These are phyloP conservation scores for Alethe castanea DNA, from an alignment of 2,113 vertebrate species.

Conservation along the genomic window DNA sequence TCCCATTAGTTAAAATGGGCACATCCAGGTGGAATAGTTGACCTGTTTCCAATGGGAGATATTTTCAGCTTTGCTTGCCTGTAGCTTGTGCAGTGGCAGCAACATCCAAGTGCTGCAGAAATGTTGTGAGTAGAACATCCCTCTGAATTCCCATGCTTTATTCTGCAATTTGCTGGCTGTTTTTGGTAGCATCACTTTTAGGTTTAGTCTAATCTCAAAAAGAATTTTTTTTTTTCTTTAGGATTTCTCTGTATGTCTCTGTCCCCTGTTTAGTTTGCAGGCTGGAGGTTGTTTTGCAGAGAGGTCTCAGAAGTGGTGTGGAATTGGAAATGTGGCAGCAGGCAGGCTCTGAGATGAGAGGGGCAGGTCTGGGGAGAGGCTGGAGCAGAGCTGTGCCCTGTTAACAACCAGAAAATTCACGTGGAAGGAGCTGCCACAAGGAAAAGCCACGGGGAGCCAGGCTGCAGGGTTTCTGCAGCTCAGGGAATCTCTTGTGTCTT, in stretches of 20 bases:
- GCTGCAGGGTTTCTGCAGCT: not conserved
- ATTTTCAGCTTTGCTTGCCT: not conserved
- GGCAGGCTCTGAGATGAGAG: not conserved
- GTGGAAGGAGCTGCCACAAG: rapidly evolving
- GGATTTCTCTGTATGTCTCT: not conserved
- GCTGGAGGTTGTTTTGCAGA: not conserved
- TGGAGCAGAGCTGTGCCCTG: not conserved
- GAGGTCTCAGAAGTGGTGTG: not conserved
- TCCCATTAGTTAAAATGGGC: not conserved
- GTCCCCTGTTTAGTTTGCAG: not conserved
- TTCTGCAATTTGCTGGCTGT: not conserved
- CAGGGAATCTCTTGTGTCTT: not conserved
- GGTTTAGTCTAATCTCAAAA: not conserved
- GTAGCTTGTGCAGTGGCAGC: not conserved
- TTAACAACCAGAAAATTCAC: not conserved
- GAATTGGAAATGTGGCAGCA: not conserved
- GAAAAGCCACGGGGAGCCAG: not conserved
- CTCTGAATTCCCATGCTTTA: not conserved
- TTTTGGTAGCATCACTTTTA: not conserved
- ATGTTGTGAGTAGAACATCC: not conserved
- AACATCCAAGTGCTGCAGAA: not conserved
- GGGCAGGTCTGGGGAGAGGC: not conserved
- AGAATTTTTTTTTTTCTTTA: not conserved
- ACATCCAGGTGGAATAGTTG: not conserved
- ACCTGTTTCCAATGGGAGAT: rapidly evolving